Conservation (phyloP, 2,888 invertebrate genomes). For the Iphiclides podalirius region DNA sequence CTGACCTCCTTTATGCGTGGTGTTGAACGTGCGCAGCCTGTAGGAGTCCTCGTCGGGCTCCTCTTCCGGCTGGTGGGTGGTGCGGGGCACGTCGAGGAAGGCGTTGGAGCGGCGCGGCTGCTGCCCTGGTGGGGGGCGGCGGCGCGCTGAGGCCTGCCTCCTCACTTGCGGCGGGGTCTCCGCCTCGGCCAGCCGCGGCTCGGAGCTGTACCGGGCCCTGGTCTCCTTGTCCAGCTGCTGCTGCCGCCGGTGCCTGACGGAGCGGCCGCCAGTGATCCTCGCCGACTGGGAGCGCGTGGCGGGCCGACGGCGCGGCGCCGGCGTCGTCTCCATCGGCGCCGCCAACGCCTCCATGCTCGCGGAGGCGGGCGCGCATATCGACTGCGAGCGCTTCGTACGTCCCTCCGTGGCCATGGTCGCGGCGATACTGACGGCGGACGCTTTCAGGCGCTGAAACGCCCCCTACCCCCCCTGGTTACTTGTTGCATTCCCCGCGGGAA, state of each 20-base stretch:
- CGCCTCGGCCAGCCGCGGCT: slow-evolving; percentile 83
- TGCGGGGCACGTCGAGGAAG: slow-evolving; percentile 84
- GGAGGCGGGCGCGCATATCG: slow-evolving; percentile 86
- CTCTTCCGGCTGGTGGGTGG: slow-evolving; percentile 64
- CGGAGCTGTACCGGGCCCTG: slow-evolving; percentile 82
- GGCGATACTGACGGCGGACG: slow-evolving; percentile 61
- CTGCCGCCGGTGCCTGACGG: slow-evolving; percentile 72
- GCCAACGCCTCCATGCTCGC: slow-evolving; percentile 84
- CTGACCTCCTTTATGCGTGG: slow-evolving; percentile 92
- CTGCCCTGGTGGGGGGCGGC: slow-evolving; percentile 72
- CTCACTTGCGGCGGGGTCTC: slow-evolving; percentile 84
- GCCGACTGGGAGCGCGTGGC: slow-evolving; percentile 89
- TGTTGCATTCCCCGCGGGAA: slow-evolving; percentile 54
- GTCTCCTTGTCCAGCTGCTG: slow-evolving; percentile 74
- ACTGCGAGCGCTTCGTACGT: slow-evolving; percentile 86
- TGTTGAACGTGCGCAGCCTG: slow-evolving; percentile 94
- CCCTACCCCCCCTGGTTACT: slow-evolving; percentile 46
- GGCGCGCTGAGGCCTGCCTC: slow-evolving; percentile 81
- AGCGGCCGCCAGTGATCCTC: slow-evolving; percentile 83
- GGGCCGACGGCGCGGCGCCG: slow-evolving; percentile 82
- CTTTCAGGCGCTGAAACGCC: slow-evolving; percentile 32
- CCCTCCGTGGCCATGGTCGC: slow-evolving; percentile 83
- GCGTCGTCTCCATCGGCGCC: slow-evolving; percentile 76
- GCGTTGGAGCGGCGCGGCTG: slow-evolving; percentile 84
- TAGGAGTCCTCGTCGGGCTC: slow-evolving; percentile 93